Conservation (phyloP, 2,113 vertebrate species). For the Cyanoderma ruficeps region DNA sequence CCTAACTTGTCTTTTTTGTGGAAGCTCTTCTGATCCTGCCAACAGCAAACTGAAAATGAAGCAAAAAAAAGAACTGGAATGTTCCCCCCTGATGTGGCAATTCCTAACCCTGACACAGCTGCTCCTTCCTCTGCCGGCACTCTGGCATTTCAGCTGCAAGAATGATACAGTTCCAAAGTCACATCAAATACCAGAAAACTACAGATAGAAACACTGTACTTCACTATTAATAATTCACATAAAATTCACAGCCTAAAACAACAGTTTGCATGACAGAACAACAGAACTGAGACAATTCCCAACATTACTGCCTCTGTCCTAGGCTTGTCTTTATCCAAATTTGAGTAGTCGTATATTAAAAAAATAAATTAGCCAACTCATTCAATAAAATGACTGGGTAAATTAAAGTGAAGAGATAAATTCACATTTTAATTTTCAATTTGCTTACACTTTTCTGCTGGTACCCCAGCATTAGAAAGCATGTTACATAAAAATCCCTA, state of each 20-base stretch:
- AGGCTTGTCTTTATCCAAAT: neutral
- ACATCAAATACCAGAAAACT: neutral
- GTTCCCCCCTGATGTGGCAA: neutral
- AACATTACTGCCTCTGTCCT: neutral
- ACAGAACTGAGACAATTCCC: neutral
- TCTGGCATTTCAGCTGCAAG: neutral
- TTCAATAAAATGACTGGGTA: neutral
- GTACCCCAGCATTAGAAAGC: neutral
- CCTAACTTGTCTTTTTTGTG: neutral
- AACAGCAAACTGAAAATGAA: neutral
- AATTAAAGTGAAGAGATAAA: neutral
- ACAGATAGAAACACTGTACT: neutral
- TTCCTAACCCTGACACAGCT: neutral
- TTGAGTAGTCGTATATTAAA: neutral
- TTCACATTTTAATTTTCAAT: conserved; percentile 8
- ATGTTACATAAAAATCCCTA: neutral
- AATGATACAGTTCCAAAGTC: neutral
- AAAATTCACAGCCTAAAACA: neutral
- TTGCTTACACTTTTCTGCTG: neutral
- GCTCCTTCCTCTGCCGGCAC: neutral
- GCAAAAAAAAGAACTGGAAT: neutral
- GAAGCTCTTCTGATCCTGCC: neutral
- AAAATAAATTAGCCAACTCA: neutral
- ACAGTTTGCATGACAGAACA: neutral
- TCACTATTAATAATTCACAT: neutral